Conservation (phyloP, 2,797 vertebrate species). For the Acridotheres tristis region DNA sequence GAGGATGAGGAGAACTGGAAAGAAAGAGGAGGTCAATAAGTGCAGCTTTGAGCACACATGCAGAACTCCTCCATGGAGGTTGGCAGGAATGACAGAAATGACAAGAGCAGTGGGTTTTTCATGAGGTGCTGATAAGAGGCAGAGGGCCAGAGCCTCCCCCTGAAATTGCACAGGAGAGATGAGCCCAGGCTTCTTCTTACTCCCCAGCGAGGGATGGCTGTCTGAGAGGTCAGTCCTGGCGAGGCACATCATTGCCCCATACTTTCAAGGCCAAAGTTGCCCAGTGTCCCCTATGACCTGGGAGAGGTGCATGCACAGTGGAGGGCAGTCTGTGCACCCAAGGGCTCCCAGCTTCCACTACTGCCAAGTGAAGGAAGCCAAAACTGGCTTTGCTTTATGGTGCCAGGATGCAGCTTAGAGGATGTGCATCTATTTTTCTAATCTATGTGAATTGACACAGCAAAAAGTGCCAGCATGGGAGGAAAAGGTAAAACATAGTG, state of each 20-base stretch:
- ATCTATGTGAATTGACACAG: conserved; percentile 7
- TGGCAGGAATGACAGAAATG: conserved; percentile 27
- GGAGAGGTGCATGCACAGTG: not conserved
- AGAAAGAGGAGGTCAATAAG: not conserved
- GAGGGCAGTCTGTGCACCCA: not conserved
- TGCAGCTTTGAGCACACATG: not conserved
- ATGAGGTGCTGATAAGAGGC: not conserved
- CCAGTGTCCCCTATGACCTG: not conserved
- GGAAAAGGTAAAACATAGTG: conserved; percentile 50
- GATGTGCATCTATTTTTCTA: conserved; percentile 26
- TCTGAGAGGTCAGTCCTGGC: not conserved
- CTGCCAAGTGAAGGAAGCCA: not conserved
- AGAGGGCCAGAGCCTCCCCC: not conserved
- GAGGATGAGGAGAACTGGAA: not conserved
- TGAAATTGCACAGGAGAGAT: not conserved
- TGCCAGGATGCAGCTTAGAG: not conserved
- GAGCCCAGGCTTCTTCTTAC: not conserved
- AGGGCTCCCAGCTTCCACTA: not conserved
- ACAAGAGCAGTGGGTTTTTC: not conserved
- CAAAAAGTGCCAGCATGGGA: conserved; percentile 21
- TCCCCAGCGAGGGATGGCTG: not conserved
- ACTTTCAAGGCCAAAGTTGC: not conserved
- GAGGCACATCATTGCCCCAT: not conserved
- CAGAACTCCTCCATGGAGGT: not conserved
- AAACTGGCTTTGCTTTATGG: not conserved